Percentiles rank a stretch among this genome's conserved stretches.
These are phyloP conservation scores for Odontomachus brunneus DNA, from an alignment of 1,140 invertebrate genomes.

Conservation along the genomic window DNA sequence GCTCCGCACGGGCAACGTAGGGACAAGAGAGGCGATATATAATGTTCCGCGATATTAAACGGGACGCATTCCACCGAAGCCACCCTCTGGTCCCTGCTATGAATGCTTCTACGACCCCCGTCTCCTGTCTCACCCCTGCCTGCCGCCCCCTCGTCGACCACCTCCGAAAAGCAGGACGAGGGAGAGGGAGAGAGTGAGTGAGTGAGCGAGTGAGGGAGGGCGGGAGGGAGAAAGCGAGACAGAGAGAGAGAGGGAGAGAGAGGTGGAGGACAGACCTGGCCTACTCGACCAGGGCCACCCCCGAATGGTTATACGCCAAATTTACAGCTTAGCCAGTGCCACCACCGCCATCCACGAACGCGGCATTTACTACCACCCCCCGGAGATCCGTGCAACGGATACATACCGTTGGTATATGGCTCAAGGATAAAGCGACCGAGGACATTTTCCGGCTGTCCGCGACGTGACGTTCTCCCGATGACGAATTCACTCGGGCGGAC, in stretches of 20 bases:
- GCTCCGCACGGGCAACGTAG: constrained; percentile 72
- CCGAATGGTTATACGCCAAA: constrained; percentile 83
- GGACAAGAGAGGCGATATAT: constrained; percentile 84
- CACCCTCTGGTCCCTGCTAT: constrained; percentile 81
- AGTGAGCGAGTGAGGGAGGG: constrained; percentile 15
- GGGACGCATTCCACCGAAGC: constrained; percentile 85
- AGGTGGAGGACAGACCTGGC: constrained; percentile 62
- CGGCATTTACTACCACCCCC: constrained; percentile 63
- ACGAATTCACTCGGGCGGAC: not conserved
- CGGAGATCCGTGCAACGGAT: constrained; percentile 46
- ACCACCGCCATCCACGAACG: constrained; percentile 56
- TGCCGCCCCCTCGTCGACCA: constrained; percentile 41
- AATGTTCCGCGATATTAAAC: constrained; percentile 86
- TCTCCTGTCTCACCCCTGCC: constrained; percentile 68
- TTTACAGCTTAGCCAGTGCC: constrained; percentile 81
- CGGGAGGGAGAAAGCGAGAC: constrained; percentile 20
- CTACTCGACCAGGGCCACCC: constrained; percentile 69
- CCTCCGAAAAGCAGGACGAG: constrained; percentile 43
- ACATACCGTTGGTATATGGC: constrained; percentile 47
- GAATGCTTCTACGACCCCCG: constrained; percentile 81
- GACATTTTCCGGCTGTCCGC: constrained; percentile 39
- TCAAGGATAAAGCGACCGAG: constrained; percentile 60
- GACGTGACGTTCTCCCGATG: not conserved
- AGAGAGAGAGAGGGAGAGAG: constrained; percentile 47
- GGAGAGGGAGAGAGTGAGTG: constrained; percentile 23